These are phyloP conservation scores for Drosophila ustulata DNA, from an alignment of 2,888 invertebrate genomes.

Conservation along the genomic window DNA sequence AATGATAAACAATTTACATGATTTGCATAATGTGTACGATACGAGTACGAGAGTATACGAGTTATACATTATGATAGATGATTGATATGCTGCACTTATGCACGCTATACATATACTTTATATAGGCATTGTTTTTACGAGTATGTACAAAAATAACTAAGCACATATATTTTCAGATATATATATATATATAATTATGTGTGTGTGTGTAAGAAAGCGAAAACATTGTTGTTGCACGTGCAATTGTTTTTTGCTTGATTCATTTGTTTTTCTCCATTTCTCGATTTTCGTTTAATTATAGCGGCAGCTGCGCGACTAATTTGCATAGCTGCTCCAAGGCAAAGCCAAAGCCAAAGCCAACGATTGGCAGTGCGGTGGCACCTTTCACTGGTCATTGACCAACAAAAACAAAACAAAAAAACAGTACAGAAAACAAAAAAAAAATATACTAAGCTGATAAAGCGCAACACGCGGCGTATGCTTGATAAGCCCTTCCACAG, in stretches of 20 bases:
- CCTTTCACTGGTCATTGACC: slow-evolving; percentile 54
- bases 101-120: slow-evolving; percentile 15
- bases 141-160: slow-evolving; percentile 47
- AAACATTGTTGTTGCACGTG: slow-evolving; percentile 51
- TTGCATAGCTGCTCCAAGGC: slow-evolving; percentile 53
- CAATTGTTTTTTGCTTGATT: slow-evolving; percentile 23
- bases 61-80: slow-evolving; percentile 33
- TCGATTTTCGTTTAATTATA: slow-evolving; percentile 35
- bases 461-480: slow-evolving; percentile 36
- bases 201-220: slow-evolving; percentile 36
- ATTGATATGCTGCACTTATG: slow-evolving; percentile 35
- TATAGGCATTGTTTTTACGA: slow-evolving; percentile 41
- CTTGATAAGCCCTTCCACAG: slow-evolving; percentile 30
- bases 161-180: slow-evolving; percentile 16
- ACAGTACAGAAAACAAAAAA: slow-evolving; percentile 5
- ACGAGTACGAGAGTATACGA: slow-evolving; percentile 31
- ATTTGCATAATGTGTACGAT: slow-evolving; percentile 55
- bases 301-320: slow-evolving; percentile 55
- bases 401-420: not conserved
- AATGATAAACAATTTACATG: slow-evolving; percentile 67
- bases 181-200: slow-evolving; percentile 1
- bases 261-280: slow-evolving; percentile 6
- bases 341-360: slow-evolving; percentile 21
- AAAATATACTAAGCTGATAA: slow-evolving; percentile 14
- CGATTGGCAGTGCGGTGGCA: slow-evolving; percentile 35